Conservation (phyloP, 1,140 invertebrate species). For the Leptopilina clavipes region DNA sequence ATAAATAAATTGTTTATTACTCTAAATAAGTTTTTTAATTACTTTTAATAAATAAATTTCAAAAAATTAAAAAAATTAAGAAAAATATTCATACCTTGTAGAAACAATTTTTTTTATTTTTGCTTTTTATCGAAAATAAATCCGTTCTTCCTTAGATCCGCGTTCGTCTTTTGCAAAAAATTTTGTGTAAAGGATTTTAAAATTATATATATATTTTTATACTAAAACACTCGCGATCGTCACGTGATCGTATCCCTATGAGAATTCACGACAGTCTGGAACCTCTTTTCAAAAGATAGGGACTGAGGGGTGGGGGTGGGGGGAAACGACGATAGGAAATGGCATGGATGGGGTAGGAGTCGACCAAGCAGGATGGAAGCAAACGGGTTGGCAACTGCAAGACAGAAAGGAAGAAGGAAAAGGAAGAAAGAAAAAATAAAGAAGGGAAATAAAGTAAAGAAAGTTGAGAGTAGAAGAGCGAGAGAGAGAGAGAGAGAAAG, state of each 20-base stretch:
- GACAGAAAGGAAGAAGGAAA: conserved; percentile 33
- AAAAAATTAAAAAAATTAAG: no score
- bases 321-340: conserved; percentile 23
- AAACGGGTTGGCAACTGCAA: conserved; percentile 42
- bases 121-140: no score
- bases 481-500: conserved; percentile 27
- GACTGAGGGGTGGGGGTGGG: no score
- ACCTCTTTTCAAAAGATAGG: conserved; percentile 27
- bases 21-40: no score
- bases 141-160: no score
- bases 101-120: no score
- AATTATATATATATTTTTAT: background rate
- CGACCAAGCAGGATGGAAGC: conserved; percentile 38
- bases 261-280: conserved; percentile 32
- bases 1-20: no score
- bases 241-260: conserved; percentile 32
- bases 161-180: no score
- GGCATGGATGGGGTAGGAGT: conserved; percentile 9
- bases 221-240: conserved; percentile 23
- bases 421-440: conserved; percentile 33
- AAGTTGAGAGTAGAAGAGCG: conserved; percentile 27
- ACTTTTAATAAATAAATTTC: no score
- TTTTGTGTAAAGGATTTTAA: no score
- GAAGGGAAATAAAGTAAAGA: conserved; percentile 31
- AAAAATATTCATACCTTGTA: no score